Base-by-base conservation (phyloP, 2,113 vertebrate genomes). In the Turdus rufiventris region DNA sequence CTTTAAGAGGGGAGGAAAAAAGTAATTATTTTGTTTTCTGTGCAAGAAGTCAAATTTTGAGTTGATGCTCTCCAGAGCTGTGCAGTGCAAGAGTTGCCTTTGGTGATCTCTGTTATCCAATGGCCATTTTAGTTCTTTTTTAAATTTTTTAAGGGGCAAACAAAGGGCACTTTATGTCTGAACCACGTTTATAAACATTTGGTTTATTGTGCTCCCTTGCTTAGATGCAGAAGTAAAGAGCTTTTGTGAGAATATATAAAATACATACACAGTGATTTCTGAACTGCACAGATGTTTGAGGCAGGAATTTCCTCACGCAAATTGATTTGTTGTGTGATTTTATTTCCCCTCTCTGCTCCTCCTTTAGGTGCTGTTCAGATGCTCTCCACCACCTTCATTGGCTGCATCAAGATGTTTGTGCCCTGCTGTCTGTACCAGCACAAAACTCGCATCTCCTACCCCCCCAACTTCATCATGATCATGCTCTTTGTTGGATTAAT, bases 401-500 rank as follows among this genome's bases (percentile, higher is more conserved):
- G 99, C 91, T 99, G 98, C 42, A 43, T 99, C 14, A 99, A 99
- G 95, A 98, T 98, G 96, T 98, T 98, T 40, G 94, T 99, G 6
- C 99, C 99, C 0, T 99, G 99, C 96, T 99, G 99, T 31, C 95
- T 99, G 51, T 98, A 99, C 92, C 98, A 99, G 71, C 99, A 99
- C 98, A 99, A 99, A 93, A 58, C 98, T 18, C 98, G 99, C 65
- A 86, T 97, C 1, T 98, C 99, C 24, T 99, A 98, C 14, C 99
- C 99, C 0, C 97, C 99, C 66, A 99, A 99, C 60, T 99, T 99
- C 97, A 80, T 99, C 97, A 98, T 99, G 98, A 99, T 98, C 76
- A 99, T 99, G 99, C 95, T 99, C 15, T 99, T 99, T 36, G 99
- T 99, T 36, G 99, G 99, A 21, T 96, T 99, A 28, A 99, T 99